Conservation (phyloP, 1,140 invertebrate species). For the Papilio polytes region DNA sequence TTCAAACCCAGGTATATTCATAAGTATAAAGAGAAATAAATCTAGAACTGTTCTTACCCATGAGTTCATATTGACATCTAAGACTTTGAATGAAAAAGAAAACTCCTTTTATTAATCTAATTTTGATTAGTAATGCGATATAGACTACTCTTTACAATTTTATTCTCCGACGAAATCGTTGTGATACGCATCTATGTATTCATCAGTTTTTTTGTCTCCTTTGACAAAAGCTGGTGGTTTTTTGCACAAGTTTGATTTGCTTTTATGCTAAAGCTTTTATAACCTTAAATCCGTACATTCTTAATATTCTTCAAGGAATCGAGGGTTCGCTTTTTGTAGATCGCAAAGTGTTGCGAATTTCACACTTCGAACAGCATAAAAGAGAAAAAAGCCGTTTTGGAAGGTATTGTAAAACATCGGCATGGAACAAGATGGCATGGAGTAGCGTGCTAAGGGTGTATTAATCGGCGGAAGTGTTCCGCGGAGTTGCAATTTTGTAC, state of each 20-base stretch:
- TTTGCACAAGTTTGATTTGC: neutral
- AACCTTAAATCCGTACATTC: neutral
- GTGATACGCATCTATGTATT: neutral
- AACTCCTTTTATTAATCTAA: too few species aligned
- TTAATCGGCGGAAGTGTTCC: constrained; percentile 50
- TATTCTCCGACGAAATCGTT: neutral
- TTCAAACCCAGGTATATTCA: neutral
- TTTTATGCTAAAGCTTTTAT: neutral
- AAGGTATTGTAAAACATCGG: constrained; percentile 50
- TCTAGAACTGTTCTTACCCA: too few species aligned
- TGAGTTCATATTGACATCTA: too few species aligned
- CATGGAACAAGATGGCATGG: constrained; percentile 47
- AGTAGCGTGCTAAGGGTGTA: constrained; percentile 47
- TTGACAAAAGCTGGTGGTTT: neutral
- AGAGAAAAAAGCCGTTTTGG: constrained; percentile 48
- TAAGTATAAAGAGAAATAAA: too few species aligned
- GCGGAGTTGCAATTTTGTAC: constrained; percentile 44
- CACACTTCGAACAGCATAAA: constrained; percentile 53
- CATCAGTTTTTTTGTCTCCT: neutral
- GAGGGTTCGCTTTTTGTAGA: constrained; percentile 42
- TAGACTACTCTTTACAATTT: neutral
- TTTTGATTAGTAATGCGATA: neutral
- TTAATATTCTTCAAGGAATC: constrained; percentile 7
- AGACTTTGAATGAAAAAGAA: too few species aligned
- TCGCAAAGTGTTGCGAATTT: constrained; percentile 54